Base-by-base conservation (phyloP, 2,888 invertebrate genomes). In the Eupithecia pulchellata region DNA sequence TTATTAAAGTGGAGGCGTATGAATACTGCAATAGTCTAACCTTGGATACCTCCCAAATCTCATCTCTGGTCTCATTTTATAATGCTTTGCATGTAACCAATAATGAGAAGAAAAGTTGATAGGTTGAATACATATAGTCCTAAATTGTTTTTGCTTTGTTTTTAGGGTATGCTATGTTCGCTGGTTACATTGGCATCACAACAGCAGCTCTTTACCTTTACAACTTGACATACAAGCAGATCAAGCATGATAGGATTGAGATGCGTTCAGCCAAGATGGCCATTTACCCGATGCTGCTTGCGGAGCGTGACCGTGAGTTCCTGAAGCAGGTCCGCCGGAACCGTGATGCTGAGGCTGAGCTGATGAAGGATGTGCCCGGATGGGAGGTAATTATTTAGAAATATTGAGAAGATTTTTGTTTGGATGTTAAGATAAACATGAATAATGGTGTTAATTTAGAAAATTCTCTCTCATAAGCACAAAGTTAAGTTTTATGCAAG, bases 341-440 rank as follows among this genome's bases (percentile, higher is more conserved):
- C 88, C 95, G 98, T 20, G 98, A 98, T 20, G 97, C 97, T 76
- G 99, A 99, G 90, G 95, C 95, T 1, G 96, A 97, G 69, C 93
- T 99, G 39, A 99, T 99, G 99, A 96, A 96, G 77, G 96, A 98
- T 88, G 97, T 98, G 17, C 97, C 97, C 71, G 97, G 97, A 78
- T 99, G 99, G 99, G 96, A 97, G 94, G 95, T 95, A 82, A 47
- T 4, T 8, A n/a, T n/a, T n/a, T n/a, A n/a, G n/a, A n/a, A n/a
- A n/a, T n/a, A n/a, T n/a, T n/a, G n/a, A n/a, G n/a, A n/a, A n/a
- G n/a, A n/a, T n/a, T n/a, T n/a, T n/a, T n/a, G n/a, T n/a, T n/a
- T n/a, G n/a, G n/a, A n/a, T n/a, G n/a, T n/a, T n/a, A n/a, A n/a
- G n/a, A n/a, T n/a, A n/a, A n/a, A n/a, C n/a, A n/a, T n/a, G n/a